These are phyloP conservation scores for Latrodectus elegans DNA, from an alignment of 2,888 invertebrate genomes.

Conservation along the genomic window DNA sequence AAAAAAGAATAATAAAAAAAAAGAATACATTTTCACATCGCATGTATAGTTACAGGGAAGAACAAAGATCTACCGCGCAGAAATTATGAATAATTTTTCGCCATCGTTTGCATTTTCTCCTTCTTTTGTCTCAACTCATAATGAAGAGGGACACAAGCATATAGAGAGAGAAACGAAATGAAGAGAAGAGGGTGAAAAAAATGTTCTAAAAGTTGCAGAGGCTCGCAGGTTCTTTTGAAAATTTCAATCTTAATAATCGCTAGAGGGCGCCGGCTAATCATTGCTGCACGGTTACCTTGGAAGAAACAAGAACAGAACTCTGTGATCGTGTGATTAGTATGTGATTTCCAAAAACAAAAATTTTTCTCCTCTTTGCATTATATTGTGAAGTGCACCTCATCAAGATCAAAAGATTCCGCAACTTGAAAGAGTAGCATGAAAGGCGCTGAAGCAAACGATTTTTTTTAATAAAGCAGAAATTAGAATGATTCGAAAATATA, in stretches of 20 bases:
- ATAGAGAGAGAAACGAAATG: constrained; percentile 3
- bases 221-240: constrained; percentile 57
- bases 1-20: constrained; percentile 2
- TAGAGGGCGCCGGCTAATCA: constrained; percentile 50
- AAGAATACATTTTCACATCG: background rate
- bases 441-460: constrained; percentile 46
- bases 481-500: background rate
- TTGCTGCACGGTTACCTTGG: constrained; percentile 23
- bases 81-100: constrained; percentile 57
- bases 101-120: constrained; percentile 43
- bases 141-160: constrained; percentile 36
- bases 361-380: constrained; percentile 4
- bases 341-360: constrained; percentile 44
- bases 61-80: constrained; percentile 27
- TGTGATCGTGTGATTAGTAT: constrained; percentile 37
- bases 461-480: background rate
- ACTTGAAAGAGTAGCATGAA: constrained; percentile 12
- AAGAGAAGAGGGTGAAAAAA: constrained; percentile 8
- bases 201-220: constrained; percentile 48
- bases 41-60: constrained; percentile 10
- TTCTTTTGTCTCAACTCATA: constrained; percentile 51
- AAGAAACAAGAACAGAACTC: constrained; percentile 29
- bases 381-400: constrained; percentile 30
- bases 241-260: constrained; percentile 52
- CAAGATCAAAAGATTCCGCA: constrained; percentile 53